Evolutionary conservation across 2,797 vertebrate genomes (phyloP).

Genomic region (Octomys mimax): DNA sequence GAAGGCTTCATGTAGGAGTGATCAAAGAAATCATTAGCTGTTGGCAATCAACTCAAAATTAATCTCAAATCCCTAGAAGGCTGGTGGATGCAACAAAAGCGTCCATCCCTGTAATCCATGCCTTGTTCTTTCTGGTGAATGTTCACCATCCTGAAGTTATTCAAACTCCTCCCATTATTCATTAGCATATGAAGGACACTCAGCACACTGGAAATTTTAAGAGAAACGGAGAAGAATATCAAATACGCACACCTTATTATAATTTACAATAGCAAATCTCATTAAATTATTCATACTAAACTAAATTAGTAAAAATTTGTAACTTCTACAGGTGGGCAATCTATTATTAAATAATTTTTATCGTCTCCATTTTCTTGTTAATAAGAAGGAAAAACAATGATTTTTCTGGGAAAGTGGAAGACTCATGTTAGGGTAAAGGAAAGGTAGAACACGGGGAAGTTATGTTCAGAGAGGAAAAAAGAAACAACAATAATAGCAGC

Average conservation of each 20-base stretch:
- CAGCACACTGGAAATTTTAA: not conserved
- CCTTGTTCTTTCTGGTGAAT: not conserved
- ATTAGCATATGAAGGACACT: not conserved
- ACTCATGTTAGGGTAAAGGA: not conserved
- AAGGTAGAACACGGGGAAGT: not conserved
- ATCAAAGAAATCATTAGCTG: not conserved
- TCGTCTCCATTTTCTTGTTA: not conserved
- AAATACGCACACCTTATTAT: too few species aligned
- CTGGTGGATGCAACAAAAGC: not conserved
- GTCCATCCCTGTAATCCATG: not conserved
- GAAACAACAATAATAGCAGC: not conserved
- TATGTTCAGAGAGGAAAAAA: not conserved
- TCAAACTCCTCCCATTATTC: fast-evolving
- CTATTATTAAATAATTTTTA: not conserved
- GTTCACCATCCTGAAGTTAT: not conserved
- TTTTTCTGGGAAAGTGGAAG: not conserved
- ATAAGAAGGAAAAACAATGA: not conserved
- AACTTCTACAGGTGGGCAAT: not conserved
- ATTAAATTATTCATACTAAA: not conserved
- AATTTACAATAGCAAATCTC: not conserved
- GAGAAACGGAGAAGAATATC: not conserved
- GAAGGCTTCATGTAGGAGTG: not conserved
- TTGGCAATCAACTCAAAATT: not conserved
- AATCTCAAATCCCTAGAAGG: not conserved
- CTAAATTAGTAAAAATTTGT: not conserved